These are phyloP conservation scores for Trachemys scripta DNA, from an alignment of 2,113 vertebrate species.

Conservation along the genomic window DNA sequence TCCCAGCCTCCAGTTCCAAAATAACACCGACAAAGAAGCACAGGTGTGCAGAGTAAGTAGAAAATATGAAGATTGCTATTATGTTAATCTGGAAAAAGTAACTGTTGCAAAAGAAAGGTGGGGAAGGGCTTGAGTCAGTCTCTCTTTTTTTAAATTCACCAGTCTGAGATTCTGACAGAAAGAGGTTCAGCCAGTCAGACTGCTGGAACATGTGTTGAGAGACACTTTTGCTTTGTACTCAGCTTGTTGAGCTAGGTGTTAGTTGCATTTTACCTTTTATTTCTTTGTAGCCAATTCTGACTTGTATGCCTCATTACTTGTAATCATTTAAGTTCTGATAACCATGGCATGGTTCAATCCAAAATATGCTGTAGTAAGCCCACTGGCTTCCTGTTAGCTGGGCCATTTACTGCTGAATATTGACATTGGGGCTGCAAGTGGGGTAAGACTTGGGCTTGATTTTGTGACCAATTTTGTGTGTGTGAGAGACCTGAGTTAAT, in stretches of 20 bases:
- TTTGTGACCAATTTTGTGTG: background rate
- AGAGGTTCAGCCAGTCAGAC: no score
- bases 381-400: background rate
- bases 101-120: background rate
- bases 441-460: background rate
- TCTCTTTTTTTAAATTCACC: background rate
- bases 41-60: background rate
- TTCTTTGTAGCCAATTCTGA: no score
- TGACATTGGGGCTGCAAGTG: background rate
- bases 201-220: no score
- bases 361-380: background rate
- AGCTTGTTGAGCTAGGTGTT: no score
- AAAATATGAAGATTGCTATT: background rate
- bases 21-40: background rate
- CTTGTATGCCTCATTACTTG: no score
- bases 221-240: no score
- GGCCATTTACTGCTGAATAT: background rate
- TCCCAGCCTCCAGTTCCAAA: background rate
- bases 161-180: no score
- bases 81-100: background rate
- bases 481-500: background rate
- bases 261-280: no score
- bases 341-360: background rate
- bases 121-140: background rate
- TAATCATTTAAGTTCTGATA: background rate